Conservation (phyloP, 2,113 vertebrate species). For the Aythya baeri region DNA sequence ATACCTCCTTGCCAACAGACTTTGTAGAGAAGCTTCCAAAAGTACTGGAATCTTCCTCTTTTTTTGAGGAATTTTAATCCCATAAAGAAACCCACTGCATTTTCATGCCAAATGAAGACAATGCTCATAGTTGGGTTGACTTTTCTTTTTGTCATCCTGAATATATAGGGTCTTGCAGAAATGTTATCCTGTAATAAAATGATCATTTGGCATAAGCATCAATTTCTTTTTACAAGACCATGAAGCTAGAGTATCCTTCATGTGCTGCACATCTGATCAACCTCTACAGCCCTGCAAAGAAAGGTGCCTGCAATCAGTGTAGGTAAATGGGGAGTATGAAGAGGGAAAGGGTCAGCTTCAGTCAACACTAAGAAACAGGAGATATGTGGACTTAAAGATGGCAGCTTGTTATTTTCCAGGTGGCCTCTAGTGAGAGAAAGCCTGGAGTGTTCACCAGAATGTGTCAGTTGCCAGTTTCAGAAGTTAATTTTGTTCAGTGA, state of each 20-base stretch:
- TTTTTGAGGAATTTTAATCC: background rate
- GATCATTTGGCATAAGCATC: background rate
- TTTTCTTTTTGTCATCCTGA: background rate
- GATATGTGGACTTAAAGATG: background rate
- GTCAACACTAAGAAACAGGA: background rate
- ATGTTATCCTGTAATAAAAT: background rate
- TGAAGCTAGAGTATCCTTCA: background rate
- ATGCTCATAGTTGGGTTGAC: background rate
- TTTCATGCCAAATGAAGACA: background rate
- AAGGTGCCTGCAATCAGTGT: background rate
- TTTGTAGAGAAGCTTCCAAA: background rate
- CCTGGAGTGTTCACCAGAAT: background rate
- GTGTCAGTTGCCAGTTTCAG: background rate
- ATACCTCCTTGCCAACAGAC: background rate
- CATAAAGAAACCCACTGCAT: background rate
- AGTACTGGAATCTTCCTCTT: background rate
- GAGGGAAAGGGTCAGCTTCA: background rate
- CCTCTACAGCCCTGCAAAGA: background rate
- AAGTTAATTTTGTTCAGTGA: conserved; percentile 30
- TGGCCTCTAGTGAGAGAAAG: background rate
- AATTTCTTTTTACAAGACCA: background rate
- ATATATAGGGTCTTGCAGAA: background rate
- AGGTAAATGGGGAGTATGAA: background rate
- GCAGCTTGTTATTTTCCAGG: background rate
- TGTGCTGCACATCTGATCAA: background rate